Conservation (phyloP, 1,140 invertebrate genomes). For the Euura saliciscinereae region DNA sequence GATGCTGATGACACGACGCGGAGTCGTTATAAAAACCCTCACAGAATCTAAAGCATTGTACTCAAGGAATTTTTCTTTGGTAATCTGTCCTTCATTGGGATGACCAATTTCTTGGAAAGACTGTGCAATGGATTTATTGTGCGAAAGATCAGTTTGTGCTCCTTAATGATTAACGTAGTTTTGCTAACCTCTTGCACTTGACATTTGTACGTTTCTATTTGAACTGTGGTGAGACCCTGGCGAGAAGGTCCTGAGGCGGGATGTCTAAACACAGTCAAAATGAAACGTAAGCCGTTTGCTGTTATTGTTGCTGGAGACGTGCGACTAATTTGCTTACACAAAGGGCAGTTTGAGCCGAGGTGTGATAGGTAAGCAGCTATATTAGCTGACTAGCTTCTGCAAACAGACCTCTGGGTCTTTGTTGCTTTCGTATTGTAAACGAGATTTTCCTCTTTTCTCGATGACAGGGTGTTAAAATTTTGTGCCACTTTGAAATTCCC, state of each 20-base stretch:
- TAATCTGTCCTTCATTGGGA: not conserved
- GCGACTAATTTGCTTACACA: slow-evolving; percentile 1
- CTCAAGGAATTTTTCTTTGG: not conserved
- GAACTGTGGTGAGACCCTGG: not conserved
- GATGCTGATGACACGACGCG: slow-evolving; percentile 20
- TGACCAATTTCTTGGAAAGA: not conserved
- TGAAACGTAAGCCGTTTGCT: slow-evolving; percentile 45
- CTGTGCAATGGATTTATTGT: not conserved
- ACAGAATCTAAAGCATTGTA: not conserved
- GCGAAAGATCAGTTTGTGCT: no score
- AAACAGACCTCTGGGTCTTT: not conserved
- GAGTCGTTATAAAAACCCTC: not conserved
- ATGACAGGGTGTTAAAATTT: not conserved
- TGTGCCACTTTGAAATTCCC: not conserved
- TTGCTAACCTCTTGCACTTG: not conserved
- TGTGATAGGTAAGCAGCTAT: not conserved
- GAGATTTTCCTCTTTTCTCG: no score
- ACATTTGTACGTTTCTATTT: no score
- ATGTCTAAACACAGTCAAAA: slow-evolving; percentile 24
- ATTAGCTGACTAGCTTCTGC: not conserved
- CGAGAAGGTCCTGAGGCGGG: not conserved
- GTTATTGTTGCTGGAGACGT: slow-evolving; percentile 37
- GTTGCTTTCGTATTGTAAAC: no score
- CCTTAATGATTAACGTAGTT: not conserved
- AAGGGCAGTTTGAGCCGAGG: not conserved